Evolutionary conservation across 92 coral and sea anemone species (phyloP), one percentile per base, ranked within the genome.

Genomic region (Bergia sp.): DNA sequence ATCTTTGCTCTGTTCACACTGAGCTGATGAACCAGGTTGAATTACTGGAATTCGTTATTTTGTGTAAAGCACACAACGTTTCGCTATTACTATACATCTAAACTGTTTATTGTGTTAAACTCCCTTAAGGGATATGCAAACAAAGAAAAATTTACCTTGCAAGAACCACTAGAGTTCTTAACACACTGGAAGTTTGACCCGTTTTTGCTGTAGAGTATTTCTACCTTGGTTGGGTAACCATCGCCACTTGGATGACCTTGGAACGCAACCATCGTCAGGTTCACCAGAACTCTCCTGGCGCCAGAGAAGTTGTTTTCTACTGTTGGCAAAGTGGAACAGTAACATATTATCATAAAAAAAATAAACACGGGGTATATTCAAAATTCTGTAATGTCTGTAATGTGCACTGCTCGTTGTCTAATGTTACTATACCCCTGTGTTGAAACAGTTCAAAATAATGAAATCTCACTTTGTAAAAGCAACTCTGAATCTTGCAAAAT

Each of bases 171-270:
- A 18, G 79, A 8, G n/a, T 42, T 50, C 79, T 75, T 75, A 7
- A 41, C 23, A 75, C 79, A 75, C 21, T 75, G 53, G 37, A 75
- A 75, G 79, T 41, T 41, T 15, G 79, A 18, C 2, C 79, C 79
- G 41, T 75, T 50, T 1, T 41, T 6, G n/a, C 79, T 75, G 50
- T 16, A 75, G 47, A 75, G 37, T 39, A 75, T 39, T 75, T 75
- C 40, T 15, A 75, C 79, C 23, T 75, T 5, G 11, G 79, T 75
- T 8, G 79, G 79, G 50, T 75, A 75, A 15, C 79, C 79, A 41
- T 41, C 79, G 7, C 79, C 79, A 38, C 41, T 75, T 7, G 79
- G 79, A 41, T 75, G 79, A 44, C 79, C 79, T 75, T 75, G 79
- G 45, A 75, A 75, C 36, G 50, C 43, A 41, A 44, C 50, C 50